Evolutionary conservation across 2,797 vertebrate genomes (phyloP), one percentile per base, ranked within the genome.

Genomic region (Gymnoscopelus microlampas): DNA sequence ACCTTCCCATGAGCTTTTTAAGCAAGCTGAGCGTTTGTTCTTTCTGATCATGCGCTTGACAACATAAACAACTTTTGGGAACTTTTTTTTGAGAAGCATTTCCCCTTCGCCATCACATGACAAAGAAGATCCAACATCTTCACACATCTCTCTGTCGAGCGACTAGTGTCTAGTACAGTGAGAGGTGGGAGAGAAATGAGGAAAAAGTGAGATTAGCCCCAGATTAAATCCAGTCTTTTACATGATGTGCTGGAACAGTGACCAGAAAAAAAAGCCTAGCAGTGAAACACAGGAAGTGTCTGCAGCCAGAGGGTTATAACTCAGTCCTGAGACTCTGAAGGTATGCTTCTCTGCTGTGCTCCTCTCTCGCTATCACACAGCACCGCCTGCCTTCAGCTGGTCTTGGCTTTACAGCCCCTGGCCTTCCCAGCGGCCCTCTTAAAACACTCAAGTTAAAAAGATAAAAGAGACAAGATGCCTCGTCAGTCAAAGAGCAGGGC

Each of bases 381-480:
- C 77, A 67, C 83, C 74, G 85, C 60, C 78, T n/a, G 75, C 71
- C 8, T 51, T 82, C 82, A 87, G 81, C 88, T 84, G 88, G 84
- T 86, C 79, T 73, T 77, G 66, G 85, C 85, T 91, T 91, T 87
- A 88, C 78, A 77, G 88, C 78, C 81, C 63, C 60, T 32, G 24
- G 69, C 76, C 74, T 82, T 90, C 88, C 88, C 89, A 71, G 81
- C 65, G 81, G 91, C 8, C 83, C 87, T 84, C 85, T 92, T 85
- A 91, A 44, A 92, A 90, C 86, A 79, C 84, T 90, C 87, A 79
- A 78, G 77, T 85, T 79, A 67, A 68, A 75, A 91, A 92, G 90
- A 92, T 92, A 87, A 92, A 91, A 91, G 88, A 84, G 80, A 71
- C 15, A 24, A 84, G 83, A 87, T 88, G 87, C 83, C 84, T 77